Evolutionary conservation across 2,113 vertebrate genomes (phyloP).

Genomic region (Oryctolagus cuniculus): DNA sequence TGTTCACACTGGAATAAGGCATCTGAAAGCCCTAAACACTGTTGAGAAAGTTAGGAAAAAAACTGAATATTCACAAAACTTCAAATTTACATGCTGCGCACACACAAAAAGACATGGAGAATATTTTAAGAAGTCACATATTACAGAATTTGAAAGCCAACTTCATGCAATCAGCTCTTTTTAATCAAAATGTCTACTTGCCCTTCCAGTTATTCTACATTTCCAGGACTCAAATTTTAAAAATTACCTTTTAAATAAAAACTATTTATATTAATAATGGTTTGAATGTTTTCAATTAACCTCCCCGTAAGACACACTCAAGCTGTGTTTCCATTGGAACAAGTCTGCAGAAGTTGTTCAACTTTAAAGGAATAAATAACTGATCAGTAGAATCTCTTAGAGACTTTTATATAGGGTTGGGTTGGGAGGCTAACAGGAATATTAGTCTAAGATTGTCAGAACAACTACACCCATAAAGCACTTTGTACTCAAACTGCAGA

Average conservation of each 20-base stretch:
- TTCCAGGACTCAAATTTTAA: slow-evolving; percentile 2
- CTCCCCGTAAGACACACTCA: background rate
- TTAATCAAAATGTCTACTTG: slow-evolving; percentile 58
- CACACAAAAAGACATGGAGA: slow-evolving; percentile 54
- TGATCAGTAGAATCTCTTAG: background rate
- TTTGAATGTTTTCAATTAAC: slow-evolving; percentile 22
- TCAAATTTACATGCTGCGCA: slow-evolving; percentile 74
- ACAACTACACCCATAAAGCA: slow-evolving; percentile 3
- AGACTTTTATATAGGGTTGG: background rate
- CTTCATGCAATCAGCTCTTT: slow-evolving; percentile 69
- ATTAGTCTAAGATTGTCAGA: background rate
- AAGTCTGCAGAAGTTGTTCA: background rate
- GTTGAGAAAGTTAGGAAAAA: slow-evolving; percentile 53
- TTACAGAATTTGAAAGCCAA: slow-evolving; percentile 66
- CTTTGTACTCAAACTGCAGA: background rate
- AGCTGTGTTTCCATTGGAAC: slow-evolving; percentile 15
- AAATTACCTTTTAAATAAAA: slow-evolving; percentile 57
- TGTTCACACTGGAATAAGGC: slow-evolving; percentile 75
- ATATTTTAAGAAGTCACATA: slow-evolving; percentile 57
- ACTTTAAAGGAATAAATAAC: slow-evolving; percentile 26
- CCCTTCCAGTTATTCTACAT: slow-evolving; percentile 49
- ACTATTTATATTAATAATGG: background rate
- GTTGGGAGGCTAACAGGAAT: background rate
- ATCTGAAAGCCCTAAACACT: slow-evolving; percentile 73
- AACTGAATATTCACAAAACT: slow-evolving; percentile 57